phyloP scores from a whole-genome alignment of 2,797 vertebrate genomes.

The Pteronotus mesoamericanus region DNA sequence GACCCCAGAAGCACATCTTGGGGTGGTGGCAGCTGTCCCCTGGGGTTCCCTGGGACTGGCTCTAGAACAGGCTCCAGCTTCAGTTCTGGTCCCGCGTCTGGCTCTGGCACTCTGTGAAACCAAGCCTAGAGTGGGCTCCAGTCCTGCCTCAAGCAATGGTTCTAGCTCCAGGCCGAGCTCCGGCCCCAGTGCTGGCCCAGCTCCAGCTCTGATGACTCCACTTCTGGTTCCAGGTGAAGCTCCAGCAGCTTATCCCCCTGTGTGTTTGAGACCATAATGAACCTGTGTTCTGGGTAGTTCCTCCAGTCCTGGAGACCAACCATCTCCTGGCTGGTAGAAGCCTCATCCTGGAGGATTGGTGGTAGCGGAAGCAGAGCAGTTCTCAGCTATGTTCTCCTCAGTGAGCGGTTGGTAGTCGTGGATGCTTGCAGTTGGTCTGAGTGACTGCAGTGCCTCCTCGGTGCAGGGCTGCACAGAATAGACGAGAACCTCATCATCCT shows the following conservation, averaged over 20 bases:
- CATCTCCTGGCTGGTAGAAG: conserved; percentile 85
- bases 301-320: conserved; percentile 37
- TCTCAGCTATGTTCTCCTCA: conserved; percentile 86
- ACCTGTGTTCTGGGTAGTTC: conserved; percentile 76
- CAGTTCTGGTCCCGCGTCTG: not conserved
- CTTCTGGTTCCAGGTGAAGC: not conserved
- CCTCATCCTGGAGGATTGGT: conserved; percentile 85
- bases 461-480: conserved; percentile 88
- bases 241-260: conserved; percentile 20
- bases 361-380: conserved; percentile 88
- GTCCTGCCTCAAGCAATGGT: not conserved
- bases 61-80: not conserved
- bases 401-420: conserved; percentile 87
- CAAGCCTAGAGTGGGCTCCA: not conserved
- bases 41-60: not conserved
- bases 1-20: not conserved
- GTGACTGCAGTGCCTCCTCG: conserved; percentile 82
- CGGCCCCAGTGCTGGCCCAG: not conserved
- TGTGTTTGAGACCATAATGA: conserved; percentile 74
- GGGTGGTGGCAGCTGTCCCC: not conserved
- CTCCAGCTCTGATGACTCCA: conserved; percentile 42
- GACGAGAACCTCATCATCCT: conserved; percentile 77
- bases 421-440: conserved; percentile 90
- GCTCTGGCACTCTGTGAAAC: not conserved
- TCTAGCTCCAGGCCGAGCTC: not conserved